A percentile compares a stretch with the other conserved stretches of the same genome.
Evolutionary conservation across 2,888 invertebrate species (phyloP).

Genomic region (Pseudococcus longispinus): DNA sequence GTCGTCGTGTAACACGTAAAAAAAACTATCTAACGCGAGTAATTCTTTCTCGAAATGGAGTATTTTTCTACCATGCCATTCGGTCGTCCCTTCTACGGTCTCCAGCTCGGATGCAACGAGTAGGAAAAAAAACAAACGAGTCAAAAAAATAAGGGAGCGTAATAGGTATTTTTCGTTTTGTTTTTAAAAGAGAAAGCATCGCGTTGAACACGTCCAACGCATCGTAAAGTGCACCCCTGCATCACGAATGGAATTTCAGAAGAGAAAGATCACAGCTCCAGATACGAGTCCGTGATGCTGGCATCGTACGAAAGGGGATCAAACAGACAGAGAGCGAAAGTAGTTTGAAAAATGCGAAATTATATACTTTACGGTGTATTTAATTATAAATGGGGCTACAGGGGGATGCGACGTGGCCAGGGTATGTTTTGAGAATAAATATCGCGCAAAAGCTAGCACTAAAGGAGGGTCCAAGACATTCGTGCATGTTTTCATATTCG

Average conservation of each 20-base stretch:
- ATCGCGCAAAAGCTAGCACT: neutral
- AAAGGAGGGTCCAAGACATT: neutral
- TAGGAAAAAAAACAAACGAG: neutral
- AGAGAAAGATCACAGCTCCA: neutral
- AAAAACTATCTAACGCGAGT: neutral
- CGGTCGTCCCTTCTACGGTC: neutral
- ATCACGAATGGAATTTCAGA: neutral
- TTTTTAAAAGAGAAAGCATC: neutral
- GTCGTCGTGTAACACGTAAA: neutral
- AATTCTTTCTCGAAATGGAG: neutral
- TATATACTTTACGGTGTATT: neutral
- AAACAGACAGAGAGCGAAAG: neutral
- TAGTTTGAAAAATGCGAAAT: slow-evolving; percentile 1
- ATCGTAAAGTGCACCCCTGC: neutral
- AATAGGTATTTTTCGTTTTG: neutral
- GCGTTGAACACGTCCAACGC: neutral
- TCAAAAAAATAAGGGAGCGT: neutral
- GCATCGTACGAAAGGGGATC: neutral
- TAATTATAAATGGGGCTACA: neutral
- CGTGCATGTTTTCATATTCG: neutral
- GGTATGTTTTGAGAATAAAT: slow-evolving; percentile 12
- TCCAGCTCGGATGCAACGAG: neutral
- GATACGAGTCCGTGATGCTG: neutral
- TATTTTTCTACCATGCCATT: neutral
- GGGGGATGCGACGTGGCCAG: neutral